Evolutionary conservation across 2,797 vertebrate genomes (phyloP).

Genomic region (Enteromius argenteus): DNA sequence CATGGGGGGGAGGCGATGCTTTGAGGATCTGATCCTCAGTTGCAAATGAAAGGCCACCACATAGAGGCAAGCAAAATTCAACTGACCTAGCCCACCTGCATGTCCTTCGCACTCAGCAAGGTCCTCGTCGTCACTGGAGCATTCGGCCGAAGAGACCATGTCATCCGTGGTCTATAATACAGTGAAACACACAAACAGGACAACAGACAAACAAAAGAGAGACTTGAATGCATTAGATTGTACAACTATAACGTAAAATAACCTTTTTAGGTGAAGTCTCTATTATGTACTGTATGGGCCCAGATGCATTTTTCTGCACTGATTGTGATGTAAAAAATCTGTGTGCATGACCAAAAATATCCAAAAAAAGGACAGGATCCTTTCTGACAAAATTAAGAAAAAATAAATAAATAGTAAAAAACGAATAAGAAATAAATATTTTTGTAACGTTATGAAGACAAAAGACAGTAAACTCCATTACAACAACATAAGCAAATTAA

Average conservation of each 20-base stretch:
- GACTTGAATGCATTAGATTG: constrained; percentile 66
- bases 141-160: constrained; percentile 95
- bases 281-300: neutral
- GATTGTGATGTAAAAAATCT: neutral
- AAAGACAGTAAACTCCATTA: neutral
- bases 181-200: constrained; percentile 55
- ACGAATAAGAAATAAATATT: neutral
- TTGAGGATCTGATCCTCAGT: constrained; percentile 79
- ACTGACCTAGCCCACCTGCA: constrained; percentile 99
- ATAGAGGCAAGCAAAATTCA: constrained; percentile 88
- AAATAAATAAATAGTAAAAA: too few species aligned
- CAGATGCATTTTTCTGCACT: neutral
- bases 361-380: neutral
- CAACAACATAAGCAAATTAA: neutral
- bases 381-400: neutral
- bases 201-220: constrained; percentile 66
- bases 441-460: neutral
- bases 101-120: constrained; percentile 95
- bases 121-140: constrained; percentile 98
- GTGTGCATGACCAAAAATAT: neutral
- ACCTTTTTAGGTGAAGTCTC: neutral
- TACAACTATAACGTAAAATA: neutral
- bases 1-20: constrained; percentile 94
- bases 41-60: constrained; percentile 83
- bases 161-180: constrained; percentile 82